Evolutionary conservation across 2,797 vertebrate species (phyloP).

Genomic region (Phalanger gymnotis): DNA sequence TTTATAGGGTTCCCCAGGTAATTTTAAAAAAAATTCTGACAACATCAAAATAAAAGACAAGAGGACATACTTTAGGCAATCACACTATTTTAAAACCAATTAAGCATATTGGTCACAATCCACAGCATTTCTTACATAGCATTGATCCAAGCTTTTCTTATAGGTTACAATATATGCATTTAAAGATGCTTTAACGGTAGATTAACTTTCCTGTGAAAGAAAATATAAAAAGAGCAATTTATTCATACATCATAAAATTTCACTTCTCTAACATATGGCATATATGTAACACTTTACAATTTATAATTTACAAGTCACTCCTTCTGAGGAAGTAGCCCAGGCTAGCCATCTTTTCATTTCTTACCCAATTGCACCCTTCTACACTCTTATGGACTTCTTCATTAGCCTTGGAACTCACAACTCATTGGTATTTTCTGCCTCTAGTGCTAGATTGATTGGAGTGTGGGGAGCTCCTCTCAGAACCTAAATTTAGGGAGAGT

Average conservation of each 20-base stretch:
- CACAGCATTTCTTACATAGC: neutral
- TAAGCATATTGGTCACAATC: neutral
- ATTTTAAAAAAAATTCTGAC: neutral
- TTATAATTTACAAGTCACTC: neutral
- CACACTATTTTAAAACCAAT: slow-evolving; percentile 28
- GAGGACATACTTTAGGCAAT: neutral
- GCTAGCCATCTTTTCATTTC: neutral
- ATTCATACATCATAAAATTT: neutral
- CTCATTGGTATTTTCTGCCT: neutral
- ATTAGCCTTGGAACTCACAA: neutral
- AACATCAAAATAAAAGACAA: neutral
- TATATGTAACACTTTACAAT: neutral
- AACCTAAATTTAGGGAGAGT: neutral
- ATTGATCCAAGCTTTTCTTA: neutral
- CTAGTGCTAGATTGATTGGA: neutral
- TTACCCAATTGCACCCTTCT: neutral
- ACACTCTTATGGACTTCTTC: neutral
- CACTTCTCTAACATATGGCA: neutral
- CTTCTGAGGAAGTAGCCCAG: neutral
- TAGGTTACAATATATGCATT: neutral
- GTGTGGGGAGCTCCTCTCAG: neutral
- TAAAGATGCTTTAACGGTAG: neutral
- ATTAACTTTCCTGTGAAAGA: neutral
- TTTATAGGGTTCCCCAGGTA: neutral
- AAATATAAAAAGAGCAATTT: neutral